Evolutionary conservation across 2,888 invertebrate species (phyloP).

Genomic region (Coleophora deauratella): DNA sequence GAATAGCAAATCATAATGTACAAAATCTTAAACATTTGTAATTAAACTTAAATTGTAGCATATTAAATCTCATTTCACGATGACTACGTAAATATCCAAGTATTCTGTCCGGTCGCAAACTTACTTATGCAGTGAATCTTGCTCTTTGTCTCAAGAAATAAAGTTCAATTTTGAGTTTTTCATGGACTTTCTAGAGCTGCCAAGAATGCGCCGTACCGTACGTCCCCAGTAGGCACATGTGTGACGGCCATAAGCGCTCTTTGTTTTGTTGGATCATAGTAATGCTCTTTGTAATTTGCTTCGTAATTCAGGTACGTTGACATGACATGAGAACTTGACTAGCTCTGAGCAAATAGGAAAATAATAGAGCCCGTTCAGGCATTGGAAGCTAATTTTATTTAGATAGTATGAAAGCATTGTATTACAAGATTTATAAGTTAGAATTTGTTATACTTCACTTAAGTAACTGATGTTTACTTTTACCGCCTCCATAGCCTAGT

Average conservation of each 20-base stretch:
- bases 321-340: not conserved
- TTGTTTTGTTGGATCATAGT: constrained; percentile 30
- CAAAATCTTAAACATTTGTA: not conserved
- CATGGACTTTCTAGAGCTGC: too few relatives aligned
- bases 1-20: not conserved
- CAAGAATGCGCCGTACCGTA: constrained; percentile 22
- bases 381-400: too few relatives aligned
- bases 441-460: too few relatives aligned
- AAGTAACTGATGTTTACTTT: too few relatives aligned
- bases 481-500: too few relatives aligned
- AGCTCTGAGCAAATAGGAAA: not conserved
- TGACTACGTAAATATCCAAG: not conserved
- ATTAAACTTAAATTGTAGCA: not conserved
- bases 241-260: constrained; percentile 36
- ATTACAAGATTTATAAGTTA: too few relatives aligned
- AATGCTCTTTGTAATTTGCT: constrained; percentile 31
- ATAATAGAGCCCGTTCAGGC: too few relatives aligned
- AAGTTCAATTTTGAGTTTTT: not conserved
- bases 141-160: not conserved
- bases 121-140: not conserved
- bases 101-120: not conserved
- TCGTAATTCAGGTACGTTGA: constrained; percentile 14
- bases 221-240: constrained; percentile 40
- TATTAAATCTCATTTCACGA: not conserved
- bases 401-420: too few relatives aligned